These are phyloP conservation scores for Troides aeacus DNA, from an alignment of 2,888 invertebrate species.

Conservation along the genomic window DNA sequence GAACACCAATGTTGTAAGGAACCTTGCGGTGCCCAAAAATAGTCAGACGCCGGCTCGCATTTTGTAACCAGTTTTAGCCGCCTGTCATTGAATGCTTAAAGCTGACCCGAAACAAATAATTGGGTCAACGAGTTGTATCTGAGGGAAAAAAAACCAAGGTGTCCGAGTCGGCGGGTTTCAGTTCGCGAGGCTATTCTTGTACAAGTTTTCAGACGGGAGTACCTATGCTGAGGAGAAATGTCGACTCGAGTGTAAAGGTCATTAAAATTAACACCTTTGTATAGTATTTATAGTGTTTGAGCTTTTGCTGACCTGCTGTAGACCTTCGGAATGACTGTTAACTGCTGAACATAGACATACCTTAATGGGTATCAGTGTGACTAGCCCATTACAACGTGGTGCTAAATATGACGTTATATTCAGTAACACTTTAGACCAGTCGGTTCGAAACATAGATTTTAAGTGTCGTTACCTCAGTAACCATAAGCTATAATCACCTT, in stretches of 20 bases:
- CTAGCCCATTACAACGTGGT: too few species aligned
- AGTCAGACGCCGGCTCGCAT: conserved; percentile 14
- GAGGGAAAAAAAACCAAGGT: conserved; percentile 13
- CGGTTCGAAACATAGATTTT: too few species aligned
- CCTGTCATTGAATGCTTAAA: conserved; percentile 27
- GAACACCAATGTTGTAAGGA: conserved; percentile 21
- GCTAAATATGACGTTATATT: too few species aligned
- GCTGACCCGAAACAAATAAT: conserved; percentile 13
- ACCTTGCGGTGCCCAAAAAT: conserved; percentile 29
- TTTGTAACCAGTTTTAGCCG: conserved; percentile 26
- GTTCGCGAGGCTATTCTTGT: conserved; percentile 1
- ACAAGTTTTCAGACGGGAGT: neutral
- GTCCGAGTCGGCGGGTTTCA: conserved; percentile 8
- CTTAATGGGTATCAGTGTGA: too few species aligned
- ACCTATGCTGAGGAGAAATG: neutral
- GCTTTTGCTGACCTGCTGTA: too few species aligned
- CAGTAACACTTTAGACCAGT: too few species aligned
- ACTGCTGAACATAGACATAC: too few species aligned
- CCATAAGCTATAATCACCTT: too few species aligned
- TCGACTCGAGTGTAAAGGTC: neutral
- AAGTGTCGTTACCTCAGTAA: too few species aligned
- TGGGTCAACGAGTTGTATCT: conserved; percentile 26
- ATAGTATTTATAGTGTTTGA: too few species aligned
- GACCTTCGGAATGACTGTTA: too few species aligned
- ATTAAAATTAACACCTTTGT: too few species aligned